Percentiles rank a stretch among this genome's conserved stretches.
Conservation (phyloP, 2,888 invertebrate genomes). For the Zelleria hepariella region DNA sequence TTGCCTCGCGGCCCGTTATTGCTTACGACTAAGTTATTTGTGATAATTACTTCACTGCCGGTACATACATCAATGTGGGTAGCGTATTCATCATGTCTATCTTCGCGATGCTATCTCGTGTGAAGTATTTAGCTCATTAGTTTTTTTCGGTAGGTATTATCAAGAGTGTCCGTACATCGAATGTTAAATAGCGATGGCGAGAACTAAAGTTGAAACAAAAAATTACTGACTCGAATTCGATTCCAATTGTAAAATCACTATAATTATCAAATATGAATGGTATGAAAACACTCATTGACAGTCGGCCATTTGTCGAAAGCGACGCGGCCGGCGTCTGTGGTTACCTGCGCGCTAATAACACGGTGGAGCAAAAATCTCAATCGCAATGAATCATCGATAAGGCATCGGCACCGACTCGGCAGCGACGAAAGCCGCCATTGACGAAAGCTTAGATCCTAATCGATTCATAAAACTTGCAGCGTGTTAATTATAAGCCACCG, state of each 20-base stretch:
- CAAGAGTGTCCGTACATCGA: not conserved
- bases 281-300: conserved; percentile 48
- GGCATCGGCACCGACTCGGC: conserved; percentile 42
- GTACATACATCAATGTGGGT: conserved; percentile 14
- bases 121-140: not conserved
- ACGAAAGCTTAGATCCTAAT: conserved; percentile 72
- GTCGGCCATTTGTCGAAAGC: conserved; percentile 53
- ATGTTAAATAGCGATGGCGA: not conserved
- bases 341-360: conserved; percentile 61
- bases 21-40: conserved; percentile 45
- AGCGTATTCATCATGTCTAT: not conserved
- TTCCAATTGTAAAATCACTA: conserved; percentile 1
- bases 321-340: conserved; percentile 36
- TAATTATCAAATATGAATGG: conserved; percentile 28
- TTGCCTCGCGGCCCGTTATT: conserved; percentile 26
- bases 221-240: not conserved
- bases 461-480: conserved; percentile 69
- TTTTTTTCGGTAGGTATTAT: not conserved
- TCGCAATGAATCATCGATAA: conserved; percentile 68
- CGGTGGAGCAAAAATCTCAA: conserved; percentile 61
- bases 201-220: not conserved
- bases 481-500: conserved; percentile 73
- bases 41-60: conserved; percentile 41
- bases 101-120: not conserved
- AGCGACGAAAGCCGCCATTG: conserved; percentile 66